phyloP scores from a whole-genome alignment of 2,888 invertebrate genomes.

The Epistrophe eligans region DNA sequence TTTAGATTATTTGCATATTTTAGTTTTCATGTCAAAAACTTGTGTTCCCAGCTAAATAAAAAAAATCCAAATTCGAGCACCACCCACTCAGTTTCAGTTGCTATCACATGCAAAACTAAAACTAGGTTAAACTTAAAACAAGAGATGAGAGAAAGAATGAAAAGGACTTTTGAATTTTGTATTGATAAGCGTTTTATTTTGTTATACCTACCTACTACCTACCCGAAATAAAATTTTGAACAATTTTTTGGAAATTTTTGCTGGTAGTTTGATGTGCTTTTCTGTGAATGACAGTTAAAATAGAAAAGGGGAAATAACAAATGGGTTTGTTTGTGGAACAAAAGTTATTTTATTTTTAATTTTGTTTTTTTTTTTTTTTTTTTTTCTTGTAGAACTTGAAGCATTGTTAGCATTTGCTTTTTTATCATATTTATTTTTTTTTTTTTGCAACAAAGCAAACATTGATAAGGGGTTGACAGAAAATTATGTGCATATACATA shows the following conservation, averaged over 20 bases:
- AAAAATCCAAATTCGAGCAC: neutral
- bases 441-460: neutral
- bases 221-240: slow-evolving; percentile 15
- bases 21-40: neutral
- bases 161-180: neutral
- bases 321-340: slow-evolving; percentile 21
- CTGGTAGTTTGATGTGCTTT: slow-evolving; percentile 7
- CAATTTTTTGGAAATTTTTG: neutral
- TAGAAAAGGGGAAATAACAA: slow-evolving; percentile 22
- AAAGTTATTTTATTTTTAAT: slow-evolving; percentile 21
- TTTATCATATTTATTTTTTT: slow-evolving; percentile 9
- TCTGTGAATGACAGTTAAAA: slow-evolving; percentile 42
- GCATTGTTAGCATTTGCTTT: slow-evolving; percentile 29
- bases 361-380: neutral
- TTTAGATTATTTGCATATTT: slow-evolving; percentile 18
- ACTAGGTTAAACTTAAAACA: slow-evolving; percentile 17
- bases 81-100: neutral
- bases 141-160: neutral
- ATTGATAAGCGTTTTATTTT: slow-evolving; percentile 22
- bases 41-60: neutral
- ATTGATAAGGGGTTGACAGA: slow-evolving; percentile 46
- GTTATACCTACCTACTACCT: neutral
- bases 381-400: slow-evolving; percentile 12
- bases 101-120: neutral
- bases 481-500: neutral